Conservation (phyloP, 2,113 vertebrate genomes). For the Gallinago jamesoni region DNA sequence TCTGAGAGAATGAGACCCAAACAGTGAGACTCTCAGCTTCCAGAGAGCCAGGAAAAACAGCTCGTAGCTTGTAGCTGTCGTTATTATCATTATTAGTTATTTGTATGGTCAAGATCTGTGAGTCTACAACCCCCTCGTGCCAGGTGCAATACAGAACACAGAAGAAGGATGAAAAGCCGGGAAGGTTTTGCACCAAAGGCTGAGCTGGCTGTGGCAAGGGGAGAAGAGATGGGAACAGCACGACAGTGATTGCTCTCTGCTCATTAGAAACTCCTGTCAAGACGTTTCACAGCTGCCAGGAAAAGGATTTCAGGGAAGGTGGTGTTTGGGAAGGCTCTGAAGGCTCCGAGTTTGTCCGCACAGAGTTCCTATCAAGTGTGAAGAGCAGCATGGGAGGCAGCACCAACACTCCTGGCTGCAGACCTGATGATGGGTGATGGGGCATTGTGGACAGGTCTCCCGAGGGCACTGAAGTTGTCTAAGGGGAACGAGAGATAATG, state of each 20-base stretch:
- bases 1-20: neutral
- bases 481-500: neutral
- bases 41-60: neutral
- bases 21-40: neutral
- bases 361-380: neutral
- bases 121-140: fast-evolving
- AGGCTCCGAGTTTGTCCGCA: neutral
- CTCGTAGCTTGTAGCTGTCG: neutral
- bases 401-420: neutral
- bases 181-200: neutral
- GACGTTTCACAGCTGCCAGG: neutral
- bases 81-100: neutral
- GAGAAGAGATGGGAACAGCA: neutral
- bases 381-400: neutral
- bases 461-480: neutral
- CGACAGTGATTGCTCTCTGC: neutral
- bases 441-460: neutral
- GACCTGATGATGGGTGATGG: fast-evolving
- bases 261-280: neutral
- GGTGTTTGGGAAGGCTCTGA: neutral
- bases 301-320: neutral
- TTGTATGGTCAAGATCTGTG: neutral
- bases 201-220: fast-evolving
- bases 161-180: neutral
- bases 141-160: neutral